Percentiles rank a stretch among this genome's conserved stretches.
Evolutionary conservation across 37 sponge, comb jelly and placozoan species (phyloP).

Genomic region (Spongilla lacustris): DNA sequence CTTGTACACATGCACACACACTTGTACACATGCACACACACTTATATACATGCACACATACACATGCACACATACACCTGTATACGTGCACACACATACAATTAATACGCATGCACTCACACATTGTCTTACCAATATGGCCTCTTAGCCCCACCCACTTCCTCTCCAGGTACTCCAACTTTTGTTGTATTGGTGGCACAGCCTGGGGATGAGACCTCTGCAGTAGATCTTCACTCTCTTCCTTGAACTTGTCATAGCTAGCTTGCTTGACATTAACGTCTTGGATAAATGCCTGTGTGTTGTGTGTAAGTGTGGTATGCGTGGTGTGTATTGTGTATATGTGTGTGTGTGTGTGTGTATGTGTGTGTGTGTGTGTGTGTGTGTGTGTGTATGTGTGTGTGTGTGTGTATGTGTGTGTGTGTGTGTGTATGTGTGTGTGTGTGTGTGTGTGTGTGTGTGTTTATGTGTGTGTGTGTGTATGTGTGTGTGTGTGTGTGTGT

Average conservation of each 20-base stretch:
- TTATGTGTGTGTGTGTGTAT: too few species aligned
- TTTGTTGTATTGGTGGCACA: conserved; percentile 48
- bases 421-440: not conserved
- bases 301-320: too few species aligned
- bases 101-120: too few species aligned
- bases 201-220: conserved; percentile 78
- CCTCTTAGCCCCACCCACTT: conserved; percentile 62
- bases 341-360: not conserved
- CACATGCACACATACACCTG: too few species aligned
- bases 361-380: conserved; percentile 7
- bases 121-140: conserved; percentile 41
- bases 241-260: conserved; percentile 57
- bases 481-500: too few species aligned
- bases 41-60: too few species aligned
- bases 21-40: too few species aligned
- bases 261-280: conserved; percentile 62
- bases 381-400: conserved; percentile 15
- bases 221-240: conserved; percentile 60
- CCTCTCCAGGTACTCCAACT: conserved; percentile 70
- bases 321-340: not conserved
- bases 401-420: not conserved
- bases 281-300: conserved; percentile 54
- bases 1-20: too few species aligned
- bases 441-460: not conserved
- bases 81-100: too few species aligned